These are phyloP conservation scores for Esox masquinongy DNA, from an alignment of 2,797 vertebrate genomes.

Conservation along the genomic window DNA sequence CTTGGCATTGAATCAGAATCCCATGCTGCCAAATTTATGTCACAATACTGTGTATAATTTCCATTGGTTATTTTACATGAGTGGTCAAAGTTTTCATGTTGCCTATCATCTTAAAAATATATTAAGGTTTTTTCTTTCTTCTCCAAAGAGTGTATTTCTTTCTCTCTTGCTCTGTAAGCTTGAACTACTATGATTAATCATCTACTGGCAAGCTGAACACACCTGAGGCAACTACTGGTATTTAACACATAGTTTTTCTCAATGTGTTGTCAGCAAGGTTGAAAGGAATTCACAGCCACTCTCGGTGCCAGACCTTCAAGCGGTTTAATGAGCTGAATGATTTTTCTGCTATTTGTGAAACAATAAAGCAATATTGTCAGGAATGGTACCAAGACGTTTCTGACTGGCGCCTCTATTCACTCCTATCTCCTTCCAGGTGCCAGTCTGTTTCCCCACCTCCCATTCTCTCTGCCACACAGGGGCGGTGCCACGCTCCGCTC, in stretches of 20 bases:
- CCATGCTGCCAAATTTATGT: slow-evolving; percentile 60
- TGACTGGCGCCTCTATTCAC: neutral
- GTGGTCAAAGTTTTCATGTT: slow-evolving; percentile 57
- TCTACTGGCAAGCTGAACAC: slow-evolving; percentile 21
- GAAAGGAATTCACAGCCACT: slow-evolving; percentile 34
- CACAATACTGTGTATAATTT: slow-evolving; percentile 65
- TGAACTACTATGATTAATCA: slow-evolving; percentile 6
- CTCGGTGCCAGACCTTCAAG: slow-evolving; percentile 32
- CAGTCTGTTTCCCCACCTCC: slow-evolving; percentile 87
- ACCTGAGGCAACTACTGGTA: slow-evolving; percentile 30
- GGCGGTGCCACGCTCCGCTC: slow-evolving; percentile 77
- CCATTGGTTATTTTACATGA: slow-evolving; percentile 61
- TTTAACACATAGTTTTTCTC: slow-evolving; percentile 42
- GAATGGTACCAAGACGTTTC: slow-evolving; percentile 3
- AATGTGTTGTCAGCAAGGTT: slow-evolving; percentile 36
- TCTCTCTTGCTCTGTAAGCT: neutral
- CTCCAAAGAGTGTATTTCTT: slow-evolving; percentile 31
- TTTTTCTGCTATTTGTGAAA: neutral
- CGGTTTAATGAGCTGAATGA: slow-evolving; percentile 21
- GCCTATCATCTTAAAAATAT: slow-evolving; percentile 54
- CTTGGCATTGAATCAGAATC: slow-evolving; percentile 58
- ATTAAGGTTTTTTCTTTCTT: slow-evolving; percentile 41
- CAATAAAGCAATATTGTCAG: slow-evolving; percentile 18
- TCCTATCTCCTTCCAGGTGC: slow-evolving; percentile 67
- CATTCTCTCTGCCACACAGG: slow-evolving; percentile 78